Conservation (phyloP, 2,113 vertebrate genomes). For the Porphyrio hochstetteri region DNA sequence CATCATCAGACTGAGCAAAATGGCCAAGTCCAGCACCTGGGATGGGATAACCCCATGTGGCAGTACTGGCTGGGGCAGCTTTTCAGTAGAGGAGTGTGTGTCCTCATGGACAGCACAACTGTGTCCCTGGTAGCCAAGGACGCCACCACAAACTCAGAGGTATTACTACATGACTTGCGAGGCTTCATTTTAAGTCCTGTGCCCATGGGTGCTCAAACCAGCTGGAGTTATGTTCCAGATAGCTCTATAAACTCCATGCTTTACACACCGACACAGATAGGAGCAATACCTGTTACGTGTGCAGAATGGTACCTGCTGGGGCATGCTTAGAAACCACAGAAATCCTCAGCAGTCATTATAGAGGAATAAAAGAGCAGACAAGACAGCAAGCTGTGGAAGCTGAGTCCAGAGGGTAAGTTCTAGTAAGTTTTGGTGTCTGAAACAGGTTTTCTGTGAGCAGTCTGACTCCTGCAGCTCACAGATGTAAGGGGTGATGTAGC, state of each 20-base stretch:
- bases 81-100: too few relatives aligned
- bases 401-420: background rate
- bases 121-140: background rate
- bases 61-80: background rate
- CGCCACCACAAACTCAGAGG: background rate
- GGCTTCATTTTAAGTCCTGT: background rate
- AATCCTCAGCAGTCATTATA: background rate
- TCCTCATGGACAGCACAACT: background rate
- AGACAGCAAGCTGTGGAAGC: background rate
- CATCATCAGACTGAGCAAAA: background rate
- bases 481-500: background rate
- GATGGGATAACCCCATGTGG: background rate
- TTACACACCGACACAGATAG: fast-evolving
- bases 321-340: background rate
- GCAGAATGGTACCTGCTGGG: background rate
- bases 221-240: background rate
- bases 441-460: background rate
- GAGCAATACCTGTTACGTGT: background rate
- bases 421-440: background rate
- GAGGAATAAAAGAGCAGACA: background rate
- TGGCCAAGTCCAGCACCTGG: background rate
- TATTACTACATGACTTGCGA: background rate
- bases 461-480: background rate
- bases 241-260: background rate
- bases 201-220: background rate